A percentile compares a stretch with the other conserved stretches of the same genome.
Conservation (phyloP, 1,140 invertebrate genomes). For the Amyelois transitella region DNA sequence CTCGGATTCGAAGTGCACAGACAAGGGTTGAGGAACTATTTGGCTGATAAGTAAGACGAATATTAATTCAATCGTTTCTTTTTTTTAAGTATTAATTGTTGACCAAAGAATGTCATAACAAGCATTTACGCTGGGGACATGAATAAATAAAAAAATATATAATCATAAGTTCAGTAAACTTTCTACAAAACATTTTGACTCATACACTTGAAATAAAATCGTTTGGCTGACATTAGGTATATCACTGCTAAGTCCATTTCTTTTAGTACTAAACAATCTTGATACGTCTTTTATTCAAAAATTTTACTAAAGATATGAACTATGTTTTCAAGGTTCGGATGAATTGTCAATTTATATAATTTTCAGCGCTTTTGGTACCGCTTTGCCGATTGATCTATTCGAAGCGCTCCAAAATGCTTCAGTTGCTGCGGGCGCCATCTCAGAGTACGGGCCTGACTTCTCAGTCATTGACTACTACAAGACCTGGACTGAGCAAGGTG, state of each 20-base stretch:
- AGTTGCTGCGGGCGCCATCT: slow-evolving; percentile 30
- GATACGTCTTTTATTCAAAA: too few species aligned
- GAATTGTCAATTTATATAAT: background rate
- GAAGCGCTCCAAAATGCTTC: slow-evolving; percentile 74
- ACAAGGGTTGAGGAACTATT: slow-evolving; percentile 75
- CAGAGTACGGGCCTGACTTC: slow-evolving; percentile 43
- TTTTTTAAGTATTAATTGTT: slow-evolving; percentile 4
- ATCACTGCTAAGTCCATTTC: too few species aligned
- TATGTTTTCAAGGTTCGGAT: too few species aligned
- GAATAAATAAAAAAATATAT: too few species aligned
- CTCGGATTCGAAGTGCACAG: slow-evolving; percentile 79
- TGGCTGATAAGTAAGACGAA: slow-evolving; percentile 65
- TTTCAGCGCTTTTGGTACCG: slow-evolving; percentile 60
- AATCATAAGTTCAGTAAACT: too few species aligned
- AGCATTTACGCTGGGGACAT: too few species aligned
- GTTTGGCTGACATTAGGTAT: too few species aligned
- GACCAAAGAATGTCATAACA: background rate
- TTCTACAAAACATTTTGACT: too few species aligned
- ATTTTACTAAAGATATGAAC: too few species aligned
- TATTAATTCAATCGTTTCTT: background rate
- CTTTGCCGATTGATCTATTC: slow-evolving; percentile 82
- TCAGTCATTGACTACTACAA: slow-evolving; percentile 64
- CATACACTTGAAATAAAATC: too few species aligned
- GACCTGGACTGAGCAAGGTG: slow-evolving; percentile 70
- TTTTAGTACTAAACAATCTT: too few species aligned